Evolutionary conservation across 2,113 vertebrate genomes (phyloP), one percentile per base, ranked within the genome.

Genomic region (Coreoperca whiteheadi): DNA sequence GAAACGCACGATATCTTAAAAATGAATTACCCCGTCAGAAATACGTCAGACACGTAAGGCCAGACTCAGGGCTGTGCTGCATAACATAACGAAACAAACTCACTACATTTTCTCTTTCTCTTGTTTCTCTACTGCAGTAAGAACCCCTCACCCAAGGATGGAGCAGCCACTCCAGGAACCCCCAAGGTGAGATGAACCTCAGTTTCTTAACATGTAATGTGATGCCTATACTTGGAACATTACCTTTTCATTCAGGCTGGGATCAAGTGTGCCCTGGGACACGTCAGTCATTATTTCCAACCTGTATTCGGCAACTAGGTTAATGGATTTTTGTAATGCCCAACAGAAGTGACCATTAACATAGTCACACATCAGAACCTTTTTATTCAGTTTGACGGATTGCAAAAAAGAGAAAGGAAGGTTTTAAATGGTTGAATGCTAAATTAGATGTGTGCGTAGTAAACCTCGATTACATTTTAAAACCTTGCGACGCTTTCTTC

Each of bases 141-240:
- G 95, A 99, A 96, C 93, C 94, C 95, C 66, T 95, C 96, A 87
- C 94, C 97, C 94, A 99, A 99, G 95, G 97, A 99, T 91, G 93
- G 94, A 81, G 93, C 90, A 81, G 96, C 96, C 91, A 94, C 97
- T 85, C 97, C 97, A 4, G 97, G 98, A 87, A 98, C 98, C 67
- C 98, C 98, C 64, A 99, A 99, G 98, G 98, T 99, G 96, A 97
- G 97, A 91, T 23, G 12, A 60, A 3, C 14, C 21, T 23, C 25
- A 12, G 0, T 34, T 41, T 68, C 2, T 53, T 51, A 18, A 15
- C 20, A 15, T 39, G 14, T n/a, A 60, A 34, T 5, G 50, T 20
- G 10, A 16, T 43, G 48, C 43, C 20, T 30, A 2, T 12, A 6
- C 41, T 65, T 41, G 18, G 20, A 46, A 3, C 20, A 3, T 18